Conservation (phyloP, 2,888 invertebrate genomes). For the Steinernema carpocapsae region DNA sequence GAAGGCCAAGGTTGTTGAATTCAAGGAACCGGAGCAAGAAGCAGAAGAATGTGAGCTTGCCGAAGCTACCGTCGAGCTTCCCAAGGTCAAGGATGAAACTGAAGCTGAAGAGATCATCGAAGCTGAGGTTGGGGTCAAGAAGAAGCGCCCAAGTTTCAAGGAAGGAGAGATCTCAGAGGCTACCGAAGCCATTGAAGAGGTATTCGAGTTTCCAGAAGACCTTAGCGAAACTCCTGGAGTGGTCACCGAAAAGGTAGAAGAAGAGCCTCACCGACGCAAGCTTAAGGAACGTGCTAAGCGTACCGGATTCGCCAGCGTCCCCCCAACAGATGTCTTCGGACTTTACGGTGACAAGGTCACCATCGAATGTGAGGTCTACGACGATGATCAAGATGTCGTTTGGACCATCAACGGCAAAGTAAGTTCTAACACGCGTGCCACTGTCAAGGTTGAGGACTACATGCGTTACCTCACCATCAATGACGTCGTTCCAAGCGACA, state of each 20-base stretch:
- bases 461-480: constrained; percentile 4
- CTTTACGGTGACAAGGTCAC: constrained; percentile 53
- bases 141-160: not conserved
- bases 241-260: not conserved
- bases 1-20: constrained; percentile 1
- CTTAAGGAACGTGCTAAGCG: not conserved
- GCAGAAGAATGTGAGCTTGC: not conserved
- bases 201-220: not conserved
- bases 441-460: not conserved
- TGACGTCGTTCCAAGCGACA: not conserved
- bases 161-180: not conserved
- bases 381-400: constrained; percentile 51
- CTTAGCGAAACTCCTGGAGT: not conserved
- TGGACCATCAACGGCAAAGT: constrained; percentile 29
- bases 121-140: not conserved
- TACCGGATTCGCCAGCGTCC: constrained; percentile 48
- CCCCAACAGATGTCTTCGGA: constrained; percentile 47
- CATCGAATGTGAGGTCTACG: constrained; percentile 52
- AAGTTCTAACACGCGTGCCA: not conserved
- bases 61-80: not conserved
- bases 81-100: not conserved
- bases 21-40: too few species aligned
- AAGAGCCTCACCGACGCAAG: not conserved
- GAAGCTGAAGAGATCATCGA: not conserved
- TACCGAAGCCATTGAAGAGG: not conserved